Evolutionary conservation across 1,140 invertebrate species (phyloP).

Genomic region (Helicoverpa armigera): DNA sequence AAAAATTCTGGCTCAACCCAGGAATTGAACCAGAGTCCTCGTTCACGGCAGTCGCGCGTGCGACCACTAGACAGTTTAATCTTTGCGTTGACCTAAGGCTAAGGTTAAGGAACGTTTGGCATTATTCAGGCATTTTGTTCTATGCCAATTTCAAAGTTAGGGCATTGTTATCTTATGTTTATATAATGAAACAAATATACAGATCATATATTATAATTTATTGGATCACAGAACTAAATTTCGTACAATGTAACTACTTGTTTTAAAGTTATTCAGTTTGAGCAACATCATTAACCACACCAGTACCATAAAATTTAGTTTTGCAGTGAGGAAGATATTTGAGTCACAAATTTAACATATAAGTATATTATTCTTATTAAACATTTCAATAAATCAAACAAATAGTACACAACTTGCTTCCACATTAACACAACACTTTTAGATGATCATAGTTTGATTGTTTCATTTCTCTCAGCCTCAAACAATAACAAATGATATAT

Average conservation of each 20-base stretch:
- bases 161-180: too few relatives aligned
- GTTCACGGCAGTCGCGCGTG: too few relatives aligned
- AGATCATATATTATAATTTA: slow-evolving; percentile 74
- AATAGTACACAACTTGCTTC: slow-evolving; percentile 38
- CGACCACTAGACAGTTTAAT: too few relatives aligned
- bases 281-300: slow-evolving; percentile 80
- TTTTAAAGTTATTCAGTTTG: slow-evolving; percentile 78
- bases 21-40: too few relatives aligned
- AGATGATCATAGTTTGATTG: background rate
- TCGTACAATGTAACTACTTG: slow-evolving; percentile 77
- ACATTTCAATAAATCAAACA: slow-evolving; percentile 49
- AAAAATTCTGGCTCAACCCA: too few relatives aligned
- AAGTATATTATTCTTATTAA: slow-evolving; percentile 8
- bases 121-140: too few relatives aligned
- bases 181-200: slow-evolving; percentile 63
- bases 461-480: slow-evolving; percentile 36
- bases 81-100: too few relatives aligned
- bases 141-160: too few relatives aligned
- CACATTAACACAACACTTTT: slow-evolving; percentile 46
- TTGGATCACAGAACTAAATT: slow-evolving; percentile 83
- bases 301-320: slow-evolving; percentile 62
- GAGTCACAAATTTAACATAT: slow-evolving; percentile 47
- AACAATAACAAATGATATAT: slow-evolving; percentile 40
- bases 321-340: slow-evolving; percentile 58
- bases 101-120: too few relatives aligned